Evolutionary conservation across 1,140 invertebrate species (phyloP).

Genomic region (Ladona fulva): DNA sequence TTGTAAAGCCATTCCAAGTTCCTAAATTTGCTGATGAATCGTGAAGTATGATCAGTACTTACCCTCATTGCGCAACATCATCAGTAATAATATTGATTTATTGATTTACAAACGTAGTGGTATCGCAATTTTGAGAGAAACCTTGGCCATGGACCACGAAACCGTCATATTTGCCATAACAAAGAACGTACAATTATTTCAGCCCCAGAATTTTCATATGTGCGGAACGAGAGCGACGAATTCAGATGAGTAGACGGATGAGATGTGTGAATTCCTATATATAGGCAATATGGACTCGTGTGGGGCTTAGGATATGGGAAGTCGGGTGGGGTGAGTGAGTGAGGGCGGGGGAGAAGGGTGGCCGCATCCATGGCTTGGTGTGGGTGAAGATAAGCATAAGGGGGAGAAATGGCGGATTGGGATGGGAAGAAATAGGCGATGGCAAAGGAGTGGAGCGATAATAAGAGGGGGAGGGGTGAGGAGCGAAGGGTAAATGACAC

Average conservation of each 20-base stretch:
- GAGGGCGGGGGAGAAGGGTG: neutral
- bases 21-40: no score
- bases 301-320: neutral
- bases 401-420: neutral
- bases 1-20: no score
- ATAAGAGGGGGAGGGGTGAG: neutral
- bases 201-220: neutral
- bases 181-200: no score
- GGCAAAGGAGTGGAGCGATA: neutral
- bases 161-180: no score
- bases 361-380: neutral
- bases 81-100: no score
- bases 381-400: neutral
- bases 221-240: neutral
- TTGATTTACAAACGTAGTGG: no score
- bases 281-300: neutral
- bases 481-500: neutral
- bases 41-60: no score
- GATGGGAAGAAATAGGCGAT: neutral
- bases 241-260: neutral
- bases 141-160: no score
- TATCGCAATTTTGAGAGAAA: no score
- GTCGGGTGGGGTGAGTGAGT: neutral
- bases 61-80: no score
- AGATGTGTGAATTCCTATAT: neutral